Evolutionary conservation across 1,140 invertebrate species (phyloP).

Genomic region (Paralvinella palmiformis): DNA sequence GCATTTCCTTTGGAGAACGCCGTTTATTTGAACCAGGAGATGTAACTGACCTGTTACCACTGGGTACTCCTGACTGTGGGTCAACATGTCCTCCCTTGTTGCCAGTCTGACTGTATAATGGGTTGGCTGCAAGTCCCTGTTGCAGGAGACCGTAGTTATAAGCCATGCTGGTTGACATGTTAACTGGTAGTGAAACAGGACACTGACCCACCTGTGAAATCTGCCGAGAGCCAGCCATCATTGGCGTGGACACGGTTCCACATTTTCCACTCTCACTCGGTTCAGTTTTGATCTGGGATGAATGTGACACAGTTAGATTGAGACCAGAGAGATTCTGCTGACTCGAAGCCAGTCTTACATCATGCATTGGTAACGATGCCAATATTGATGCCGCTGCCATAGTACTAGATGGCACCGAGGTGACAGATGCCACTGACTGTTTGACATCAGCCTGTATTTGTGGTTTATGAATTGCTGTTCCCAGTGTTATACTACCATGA

Average conservation of each 20-base stretch:
- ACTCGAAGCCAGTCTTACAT: too few species aligned
- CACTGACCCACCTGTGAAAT: too few species aligned
- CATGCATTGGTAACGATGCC: too few species aligned
- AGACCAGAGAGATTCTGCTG: too few species aligned
- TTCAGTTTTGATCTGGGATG: too few species aligned
- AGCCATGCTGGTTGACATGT: neutral
- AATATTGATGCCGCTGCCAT: too few species aligned
- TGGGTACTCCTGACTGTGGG: conserved; percentile 6
- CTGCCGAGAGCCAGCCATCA: too few species aligned
- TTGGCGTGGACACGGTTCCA: too few species aligned
- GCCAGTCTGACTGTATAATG: conserved; percentile 41
- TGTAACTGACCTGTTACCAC: conserved; percentile 6
- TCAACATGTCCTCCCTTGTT: neutral
- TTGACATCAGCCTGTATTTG: neutral
- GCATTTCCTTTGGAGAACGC: conserved; percentile 27
- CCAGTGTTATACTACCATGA: conserved; percentile 13
- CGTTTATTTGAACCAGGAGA: conserved; percentile 16
- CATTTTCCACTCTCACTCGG: too few species aligned
- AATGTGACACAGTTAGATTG: too few species aligned
- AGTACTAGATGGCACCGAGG: too few species aligned
- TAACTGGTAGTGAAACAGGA: neutral
- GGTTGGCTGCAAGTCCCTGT: conserved; percentile 51
- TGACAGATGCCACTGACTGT: too few species aligned
- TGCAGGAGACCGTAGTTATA: conserved; percentile 45
- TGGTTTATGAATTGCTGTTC: neutral